Base-by-base conservation (phyloP, 2,797 vertebrate species). In the Peromyscus melanophrys region DNA sequence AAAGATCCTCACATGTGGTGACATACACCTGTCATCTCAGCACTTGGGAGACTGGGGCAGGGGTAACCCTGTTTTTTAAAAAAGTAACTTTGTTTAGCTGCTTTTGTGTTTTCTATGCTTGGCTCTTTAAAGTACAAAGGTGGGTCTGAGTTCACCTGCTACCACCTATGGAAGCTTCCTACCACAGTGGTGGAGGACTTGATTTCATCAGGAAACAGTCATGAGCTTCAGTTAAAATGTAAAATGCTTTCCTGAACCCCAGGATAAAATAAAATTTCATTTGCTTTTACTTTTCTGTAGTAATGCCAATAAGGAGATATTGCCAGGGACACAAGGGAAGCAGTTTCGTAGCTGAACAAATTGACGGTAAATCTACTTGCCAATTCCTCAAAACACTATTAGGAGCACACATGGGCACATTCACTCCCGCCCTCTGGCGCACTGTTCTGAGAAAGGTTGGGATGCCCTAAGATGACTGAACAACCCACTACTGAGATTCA, bases 241-340 rank as follows among this genome's bases (percentile, higher is more conserved):
- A 92, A 34, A 97, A 89, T 90, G 73, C 59, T 97, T 97, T 97
- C 34, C 97, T 95, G 87, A n/a, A 65, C 89, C 95, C 77, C 52
- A 57, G 96, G 77, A 95, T 92, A 92, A 90, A 96, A 89, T 25
- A n/a, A 10, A 16, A 97, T 96, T 97, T 97, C 73, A 97, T 96
- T 97, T 96, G 67, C 83, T 97, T 97, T 97, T 98, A 97, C 92
- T 97, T 96, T 97, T 92, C 81, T 97, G 95, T 91, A 96, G 96
- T 96, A 95, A 97, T 87, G 27, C 89, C 95, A 97, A 94, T 84
- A 84, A 97, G 89, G 69, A 89, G 94, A 91, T 82, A 91, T 89
- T 81, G 95, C 85, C 76, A 46, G 87, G 69, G 88, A 91, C 83
- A 67, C 31, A 4, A 86, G 61, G 4, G 49, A 96, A 97, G 10